Evolutionary conservation across 2,888 invertebrate genomes (phyloP).

Genomic region (Spisula solida): DNA sequence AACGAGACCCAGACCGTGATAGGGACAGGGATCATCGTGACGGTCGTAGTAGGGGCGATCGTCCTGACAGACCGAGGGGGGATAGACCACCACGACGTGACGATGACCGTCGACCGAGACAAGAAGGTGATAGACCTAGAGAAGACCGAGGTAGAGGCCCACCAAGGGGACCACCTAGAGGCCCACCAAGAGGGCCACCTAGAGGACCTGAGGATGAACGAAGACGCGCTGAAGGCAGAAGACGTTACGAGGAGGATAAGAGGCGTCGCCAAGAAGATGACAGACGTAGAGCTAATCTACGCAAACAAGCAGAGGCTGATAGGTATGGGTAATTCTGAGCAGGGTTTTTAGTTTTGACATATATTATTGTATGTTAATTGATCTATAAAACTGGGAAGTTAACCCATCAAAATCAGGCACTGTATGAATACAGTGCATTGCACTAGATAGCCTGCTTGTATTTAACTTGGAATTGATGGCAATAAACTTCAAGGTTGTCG

Average conservation of each 20-base stretch:
- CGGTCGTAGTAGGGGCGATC: conserved; percentile 51
- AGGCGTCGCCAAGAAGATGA: conserved; percentile 68
- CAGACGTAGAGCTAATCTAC: conserved; percentile 59
- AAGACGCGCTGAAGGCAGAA: conserved; percentile 55
- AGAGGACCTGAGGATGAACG: conserved; percentile 53
- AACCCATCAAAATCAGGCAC: no score
- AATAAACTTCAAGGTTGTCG: no score
- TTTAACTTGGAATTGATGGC: no score
- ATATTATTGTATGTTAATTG: no score
- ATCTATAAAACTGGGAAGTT: no score
- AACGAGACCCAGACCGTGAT: conserved; percentile 59
- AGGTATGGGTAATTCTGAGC: conserved; percentile 38
- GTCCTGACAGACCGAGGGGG: conserved; percentile 49
- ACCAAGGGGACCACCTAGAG: conserved; percentile 39
- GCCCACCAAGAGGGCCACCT: conserved; percentile 42
- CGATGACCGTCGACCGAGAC: conserved; percentile 61
- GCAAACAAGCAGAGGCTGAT: conserved; percentile 69
- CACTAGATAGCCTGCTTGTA: no score
- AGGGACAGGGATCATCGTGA: conserved; percentile 59
- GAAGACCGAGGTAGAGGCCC: conserved; percentile 65
- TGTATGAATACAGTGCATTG: no score
- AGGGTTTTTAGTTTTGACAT: background rate
- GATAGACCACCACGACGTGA: conserved; percentile 51
- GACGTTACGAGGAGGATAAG: conserved; percentile 65
- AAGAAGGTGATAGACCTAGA: conserved; percentile 45